Evolutionary conservation across 2,888 invertebrate species (phyloP).

Genomic region (Caprella mutica): DNA sequence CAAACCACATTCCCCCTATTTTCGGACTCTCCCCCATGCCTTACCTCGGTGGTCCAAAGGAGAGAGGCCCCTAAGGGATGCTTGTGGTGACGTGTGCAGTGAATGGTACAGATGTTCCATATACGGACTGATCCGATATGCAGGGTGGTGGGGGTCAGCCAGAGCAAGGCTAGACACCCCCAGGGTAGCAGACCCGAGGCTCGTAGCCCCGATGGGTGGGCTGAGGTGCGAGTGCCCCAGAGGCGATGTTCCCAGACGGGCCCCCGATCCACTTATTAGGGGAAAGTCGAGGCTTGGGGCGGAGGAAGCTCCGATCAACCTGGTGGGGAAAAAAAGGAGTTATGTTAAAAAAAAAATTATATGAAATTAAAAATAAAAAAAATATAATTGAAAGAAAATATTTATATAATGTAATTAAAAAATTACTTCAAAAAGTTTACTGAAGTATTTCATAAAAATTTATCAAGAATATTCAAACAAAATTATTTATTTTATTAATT

Average conservation of each 20-base stretch:
- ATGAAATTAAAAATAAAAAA: not conserved
- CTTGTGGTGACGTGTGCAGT: slow-evolving; percentile 54
- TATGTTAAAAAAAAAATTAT: not conserved
- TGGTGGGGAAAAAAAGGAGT: slow-evolving; percentile 11
- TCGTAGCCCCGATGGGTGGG: slow-evolving; percentile 43
- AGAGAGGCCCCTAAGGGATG: slow-evolving; percentile 52
- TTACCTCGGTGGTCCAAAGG: slow-evolving; percentile 45
- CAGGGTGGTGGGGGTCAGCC: slow-evolving; percentile 47
- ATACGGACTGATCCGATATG: slow-evolving; percentile 55
- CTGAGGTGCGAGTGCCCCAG: slow-evolving; percentile 44
- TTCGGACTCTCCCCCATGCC: too few species aligned
- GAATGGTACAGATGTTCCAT: slow-evolving; percentile 66
- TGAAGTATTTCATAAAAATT: not conserved
- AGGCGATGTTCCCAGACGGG: slow-evolving; percentile 34
- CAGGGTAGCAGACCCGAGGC: slow-evolving; percentile 37
- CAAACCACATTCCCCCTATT: too few species aligned
- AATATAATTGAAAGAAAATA: not conserved
- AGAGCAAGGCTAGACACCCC: slow-evolving; percentile 38
- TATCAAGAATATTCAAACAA: not conserved
- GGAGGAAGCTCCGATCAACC: slow-evolving; percentile 35
- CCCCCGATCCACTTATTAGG: slow-evolving; percentile 40
- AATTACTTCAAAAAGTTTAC: not conserved
- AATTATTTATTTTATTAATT: not conserved
- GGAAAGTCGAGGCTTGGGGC: slow-evolving; percentile 39
- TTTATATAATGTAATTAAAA: not conserved